phyloP scores from a whole-genome alignment of 2,113 vertebrate species.

The Hemibates koningsi region DNA sequence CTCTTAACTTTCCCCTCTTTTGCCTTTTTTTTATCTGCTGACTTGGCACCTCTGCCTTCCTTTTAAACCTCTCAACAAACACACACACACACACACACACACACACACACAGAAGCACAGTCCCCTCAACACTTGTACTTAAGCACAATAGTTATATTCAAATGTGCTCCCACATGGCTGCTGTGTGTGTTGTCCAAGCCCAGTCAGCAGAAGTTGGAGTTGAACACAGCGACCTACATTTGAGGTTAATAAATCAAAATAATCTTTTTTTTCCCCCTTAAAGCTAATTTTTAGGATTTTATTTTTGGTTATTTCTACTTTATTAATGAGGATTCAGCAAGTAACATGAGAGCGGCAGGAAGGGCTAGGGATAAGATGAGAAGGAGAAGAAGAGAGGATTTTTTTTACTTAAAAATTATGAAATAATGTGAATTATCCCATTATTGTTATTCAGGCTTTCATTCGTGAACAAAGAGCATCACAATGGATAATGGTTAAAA shows the following conservation, averaged over 20 bases:
- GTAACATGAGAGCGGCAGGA: neutral
- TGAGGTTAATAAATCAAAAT: slow-evolving; percentile 48
- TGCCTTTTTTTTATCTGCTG: slow-evolving; percentile 38
- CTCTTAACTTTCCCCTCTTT: slow-evolving; percentile 7
- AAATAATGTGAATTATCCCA: neutral
- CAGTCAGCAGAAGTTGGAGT: slow-evolving; percentile 55
- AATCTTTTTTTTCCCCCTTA: neutral
- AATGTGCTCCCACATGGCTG: slow-evolving; percentile 42
- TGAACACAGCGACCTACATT: slow-evolving; percentile 54
- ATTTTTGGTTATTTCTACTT: neutral
- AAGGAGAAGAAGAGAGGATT: neutral
- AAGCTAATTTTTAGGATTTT: slow-evolving; percentile 6
- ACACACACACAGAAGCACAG: neutral
- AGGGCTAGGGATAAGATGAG: neutral
- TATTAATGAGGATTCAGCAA: neutral
- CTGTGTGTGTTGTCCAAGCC: slow-evolving; percentile 15
- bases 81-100: slow-evolving; percentile 16
- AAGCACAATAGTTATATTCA: slow-evolving; percentile 48
- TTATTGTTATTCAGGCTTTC: neutral
- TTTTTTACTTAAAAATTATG: neutral
- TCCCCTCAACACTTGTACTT: slow-evolving; percentile 11
- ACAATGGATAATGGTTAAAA: neutral
- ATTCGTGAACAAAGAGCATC: neutral
- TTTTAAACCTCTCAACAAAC: slow-evolving; percentile 30
- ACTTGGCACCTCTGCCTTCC: slow-evolving; percentile 36